Evolutionary conservation across 2,113 vertebrate species (phyloP).

Genomic region (Bombycilla garrulus): DNA sequence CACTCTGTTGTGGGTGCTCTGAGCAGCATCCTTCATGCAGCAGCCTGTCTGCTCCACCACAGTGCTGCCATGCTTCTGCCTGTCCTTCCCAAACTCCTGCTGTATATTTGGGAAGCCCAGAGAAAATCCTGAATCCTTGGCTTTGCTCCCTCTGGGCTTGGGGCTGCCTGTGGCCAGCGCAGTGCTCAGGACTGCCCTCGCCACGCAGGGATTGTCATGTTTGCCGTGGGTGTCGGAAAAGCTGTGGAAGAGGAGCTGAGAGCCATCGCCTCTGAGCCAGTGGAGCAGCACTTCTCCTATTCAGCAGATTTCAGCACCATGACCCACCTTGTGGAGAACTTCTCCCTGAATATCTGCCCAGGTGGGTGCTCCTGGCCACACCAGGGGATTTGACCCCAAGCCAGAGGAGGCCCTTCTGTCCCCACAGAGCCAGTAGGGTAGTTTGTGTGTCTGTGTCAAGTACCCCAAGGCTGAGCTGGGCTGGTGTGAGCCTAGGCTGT

Average conservation of each 20-base stretch:
- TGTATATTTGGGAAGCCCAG: background rate
- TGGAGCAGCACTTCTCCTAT: constrained; percentile 93
- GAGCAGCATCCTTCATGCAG: background rate
- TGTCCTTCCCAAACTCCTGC: background rate
- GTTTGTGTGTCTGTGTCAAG: background rate
- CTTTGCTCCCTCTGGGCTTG: background rate
- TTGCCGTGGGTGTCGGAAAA: constrained; percentile 94
- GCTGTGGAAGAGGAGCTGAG: constrained; percentile 94
- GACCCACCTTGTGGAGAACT: constrained; percentile 89
- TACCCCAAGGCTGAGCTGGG: background rate
- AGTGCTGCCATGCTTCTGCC: accelerated
- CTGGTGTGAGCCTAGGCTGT: background rate
- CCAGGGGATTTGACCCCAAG: accelerated
- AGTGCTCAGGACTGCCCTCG: background rate
- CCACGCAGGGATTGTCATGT: constrained; percentile 89
- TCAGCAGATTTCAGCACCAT: constrained; percentile 90
- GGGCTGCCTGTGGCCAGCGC: accelerated
- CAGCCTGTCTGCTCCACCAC: background rate
- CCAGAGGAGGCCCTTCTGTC: background rate
- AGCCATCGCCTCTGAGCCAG: constrained; percentile 88
- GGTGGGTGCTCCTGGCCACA: constrained; percentile 68
- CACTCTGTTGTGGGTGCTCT: background rate
- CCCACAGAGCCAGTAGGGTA: background rate
- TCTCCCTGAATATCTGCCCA: constrained; percentile 93
- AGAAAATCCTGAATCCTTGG: background rate